Conservation (phyloP, 2,797 vertebrate species). For the Anabacerthia variegaticeps region DNA sequence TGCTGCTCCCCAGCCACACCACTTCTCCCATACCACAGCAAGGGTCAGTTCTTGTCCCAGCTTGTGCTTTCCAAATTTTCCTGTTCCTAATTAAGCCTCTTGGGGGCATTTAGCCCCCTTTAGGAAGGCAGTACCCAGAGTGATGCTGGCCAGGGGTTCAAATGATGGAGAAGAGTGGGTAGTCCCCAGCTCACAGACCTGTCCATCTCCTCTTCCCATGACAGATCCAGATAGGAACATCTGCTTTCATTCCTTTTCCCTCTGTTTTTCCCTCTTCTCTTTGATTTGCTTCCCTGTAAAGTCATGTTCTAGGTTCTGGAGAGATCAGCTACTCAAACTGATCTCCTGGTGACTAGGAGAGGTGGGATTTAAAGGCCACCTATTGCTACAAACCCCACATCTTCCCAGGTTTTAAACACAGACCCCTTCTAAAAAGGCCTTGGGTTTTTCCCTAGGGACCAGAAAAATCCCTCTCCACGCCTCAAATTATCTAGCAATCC, state of each 20-base stretch:
- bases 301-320: neutral
- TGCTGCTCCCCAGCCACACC: neutral
- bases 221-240: neutral
- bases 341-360: neutral
- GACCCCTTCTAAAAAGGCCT: neutral
- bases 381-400: neutral
- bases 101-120: neutral
- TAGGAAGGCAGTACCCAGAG: neutral
- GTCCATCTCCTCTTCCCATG: fast-evolving
- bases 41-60: neutral
- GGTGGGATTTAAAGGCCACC: neutral
- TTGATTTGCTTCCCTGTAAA: neutral
- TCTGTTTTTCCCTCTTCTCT: neutral
- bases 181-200: neutral
- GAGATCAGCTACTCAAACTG: neutral
- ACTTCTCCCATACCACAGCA: neutral
- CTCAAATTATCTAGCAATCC: neutral
- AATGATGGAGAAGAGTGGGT: neutral
- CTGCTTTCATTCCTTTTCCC: neutral
- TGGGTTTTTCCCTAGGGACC: fast-evolving
- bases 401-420: neutral
- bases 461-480: neutral
- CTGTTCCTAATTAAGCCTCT: neutral
- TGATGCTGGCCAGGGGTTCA: neutral
- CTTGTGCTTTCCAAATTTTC: neutral